These are phyloP conservation scores for Agriopis aurantiaria DNA, from an alignment of 2,888 invertebrate genomes.

Conservation along the genomic window DNA sequence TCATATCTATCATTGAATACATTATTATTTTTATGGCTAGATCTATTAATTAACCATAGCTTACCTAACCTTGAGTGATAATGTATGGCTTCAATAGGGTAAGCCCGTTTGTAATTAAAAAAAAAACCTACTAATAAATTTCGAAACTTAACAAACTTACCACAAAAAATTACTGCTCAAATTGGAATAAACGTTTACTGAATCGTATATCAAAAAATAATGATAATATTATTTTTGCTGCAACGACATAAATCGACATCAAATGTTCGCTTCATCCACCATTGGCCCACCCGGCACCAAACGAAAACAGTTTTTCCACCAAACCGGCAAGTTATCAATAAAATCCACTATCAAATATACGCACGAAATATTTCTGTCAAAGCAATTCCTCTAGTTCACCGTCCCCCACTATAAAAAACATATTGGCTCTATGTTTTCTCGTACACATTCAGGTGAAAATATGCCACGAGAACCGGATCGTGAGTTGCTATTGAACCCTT, in stretches of 20 bases:
- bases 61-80: too few species aligned
- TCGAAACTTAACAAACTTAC: too few species aligned
- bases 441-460: conserved; percentile 64
- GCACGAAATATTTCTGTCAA: conserved; percentile 51
- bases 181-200: conserved; percentile 28
- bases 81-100: too few species aligned
- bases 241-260: conserved; percentile 44
- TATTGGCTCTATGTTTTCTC: conserved; percentile 62
- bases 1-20: too few species aligned
- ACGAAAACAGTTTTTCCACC: conserved; percentile 40
- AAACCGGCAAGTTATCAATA: conserved; percentile 50
- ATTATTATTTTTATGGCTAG: too few species aligned
- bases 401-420: conserved; percentile 61
- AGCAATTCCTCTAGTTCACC: conserved; percentile 53
- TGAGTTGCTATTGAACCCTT: conserved; percentile 67
- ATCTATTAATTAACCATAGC: too few species aligned
- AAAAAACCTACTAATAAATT: too few species aligned
- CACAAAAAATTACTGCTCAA: conserved; percentile 1
- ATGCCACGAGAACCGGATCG: conserved; percentile 57
- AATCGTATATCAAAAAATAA: conserved; percentile 30
- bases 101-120: too few species aligned
- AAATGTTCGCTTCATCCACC: conserved; percentile 35
- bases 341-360: conserved; percentile 49
- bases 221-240: conserved; percentile 35
- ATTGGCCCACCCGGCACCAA: conserved; percentile 35